Conservation (phyloP, 1,140 invertebrate genomes). For the Manduca sexta region DNA sequence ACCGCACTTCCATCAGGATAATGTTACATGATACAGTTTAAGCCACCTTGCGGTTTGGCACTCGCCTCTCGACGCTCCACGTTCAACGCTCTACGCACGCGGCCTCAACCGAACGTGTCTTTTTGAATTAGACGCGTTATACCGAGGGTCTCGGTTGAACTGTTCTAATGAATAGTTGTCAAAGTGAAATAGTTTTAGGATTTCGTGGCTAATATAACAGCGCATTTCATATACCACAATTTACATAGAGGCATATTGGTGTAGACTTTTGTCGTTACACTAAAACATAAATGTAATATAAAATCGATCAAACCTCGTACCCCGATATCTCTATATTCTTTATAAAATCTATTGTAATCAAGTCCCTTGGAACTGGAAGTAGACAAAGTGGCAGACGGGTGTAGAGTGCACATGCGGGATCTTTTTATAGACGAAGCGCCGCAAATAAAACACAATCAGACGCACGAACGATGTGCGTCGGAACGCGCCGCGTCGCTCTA, state of each 20-base stretch:
- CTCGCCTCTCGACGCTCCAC: slow-evolving; percentile 10
- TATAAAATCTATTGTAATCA: neutral
- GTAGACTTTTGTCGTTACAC: too few species aligned
- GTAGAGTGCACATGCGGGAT: slow-evolving; percentile 24
- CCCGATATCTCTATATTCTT: too few species aligned
- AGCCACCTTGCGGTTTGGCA: slow-evolving; percentile 23
- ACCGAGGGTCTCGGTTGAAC: neutral
- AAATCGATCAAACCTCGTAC: too few species aligned
- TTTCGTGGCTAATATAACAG: too few species aligned
- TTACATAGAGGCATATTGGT: too few species aligned
- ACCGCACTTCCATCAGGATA: slow-evolving; percentile 27
- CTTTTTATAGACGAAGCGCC: slow-evolving; percentile 54
- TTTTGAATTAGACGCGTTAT: neutral
- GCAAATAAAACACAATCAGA: slow-evolving; percentile 40
- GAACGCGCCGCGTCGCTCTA: slow-evolving; percentile 4
- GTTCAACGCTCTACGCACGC: neutral
- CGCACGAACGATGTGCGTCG: slow-evolving; percentile 12
- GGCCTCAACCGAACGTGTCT: neutral
- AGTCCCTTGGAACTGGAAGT: slow-evolving; percentile 21
- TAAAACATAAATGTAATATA: too few species aligned
- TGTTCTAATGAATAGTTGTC: neutral
- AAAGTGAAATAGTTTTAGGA: neutral
- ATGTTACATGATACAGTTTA: slow-evolving; percentile 18
- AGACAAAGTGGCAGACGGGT: slow-evolving; percentile 44
- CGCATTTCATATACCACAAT: too few species aligned